These are phyloP conservation scores for Sesamia nonagrioides DNA, from an alignment of 1,140 invertebrate genomes.

Conservation along the genomic window DNA sequence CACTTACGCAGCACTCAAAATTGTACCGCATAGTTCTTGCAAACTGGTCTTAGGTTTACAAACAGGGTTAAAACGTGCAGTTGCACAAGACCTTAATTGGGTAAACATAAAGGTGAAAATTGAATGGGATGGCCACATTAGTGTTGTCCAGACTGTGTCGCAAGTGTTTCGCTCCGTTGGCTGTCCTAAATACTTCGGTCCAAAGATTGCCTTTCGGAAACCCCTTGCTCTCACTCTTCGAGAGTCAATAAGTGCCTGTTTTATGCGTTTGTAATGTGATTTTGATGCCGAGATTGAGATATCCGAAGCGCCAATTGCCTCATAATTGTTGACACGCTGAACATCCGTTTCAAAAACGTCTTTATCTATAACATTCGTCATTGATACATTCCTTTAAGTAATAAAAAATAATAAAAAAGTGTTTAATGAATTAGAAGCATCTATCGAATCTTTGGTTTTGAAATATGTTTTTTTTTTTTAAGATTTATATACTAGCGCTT, in stretches of 20 bases:
- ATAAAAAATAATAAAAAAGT: too few species aligned
- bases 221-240: slow-evolving; percentile 62
- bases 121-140: slow-evolving; percentile 46
- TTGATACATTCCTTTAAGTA: too few species aligned
- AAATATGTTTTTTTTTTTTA: too few species aligned
- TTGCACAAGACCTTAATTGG: slow-evolving; percentile 47
- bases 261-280: slow-evolving; percentile 39
- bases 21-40: slow-evolving; percentile 48
- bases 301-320: not conserved
- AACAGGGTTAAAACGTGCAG: slow-evolving; percentile 52
- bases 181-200: slow-evolving; percentile 72
- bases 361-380: too few species aligned
- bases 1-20: slow-evolving; percentile 7
- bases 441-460: too few species aligned
- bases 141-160: slow-evolving; percentile 60
- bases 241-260: slow-evolving; percentile 18
- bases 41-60: slow-evolving; percentile 46
- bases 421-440: too few species aligned
- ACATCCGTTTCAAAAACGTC: not conserved
- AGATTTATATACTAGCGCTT: too few species aligned
- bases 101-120: slow-evolving; percentile 62
- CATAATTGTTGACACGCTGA: not conserved
- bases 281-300: slow-evolving; percentile 22
- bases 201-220: slow-evolving; percentile 69
- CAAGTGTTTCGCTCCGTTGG: slow-evolving; percentile 66